A percentile compares a stretch with the other conserved stretches of the same genome.
Conservation (phyloP, 1,140 invertebrate species). For the Drosophila kikkawai region DNA sequence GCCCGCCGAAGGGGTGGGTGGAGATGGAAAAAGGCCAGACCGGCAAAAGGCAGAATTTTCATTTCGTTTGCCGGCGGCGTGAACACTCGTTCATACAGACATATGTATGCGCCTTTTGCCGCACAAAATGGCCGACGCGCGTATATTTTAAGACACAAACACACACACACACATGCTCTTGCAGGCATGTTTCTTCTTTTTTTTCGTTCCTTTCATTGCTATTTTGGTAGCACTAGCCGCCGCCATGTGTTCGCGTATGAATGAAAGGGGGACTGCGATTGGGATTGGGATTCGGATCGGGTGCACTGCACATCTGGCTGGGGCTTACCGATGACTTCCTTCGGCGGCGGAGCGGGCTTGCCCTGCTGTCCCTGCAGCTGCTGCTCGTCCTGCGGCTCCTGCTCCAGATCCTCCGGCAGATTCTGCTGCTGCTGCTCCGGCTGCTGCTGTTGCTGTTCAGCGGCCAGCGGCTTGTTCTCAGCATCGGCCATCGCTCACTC, state of each 20-base stretch:
- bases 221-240: constrained; percentile 67
- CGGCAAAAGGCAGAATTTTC: constrained; percentile 78
- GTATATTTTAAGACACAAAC: constrained; percentile 80
- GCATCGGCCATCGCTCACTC: constrained; percentile 80
- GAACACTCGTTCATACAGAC: constrained; percentile 47
- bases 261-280: constrained; percentile 62
- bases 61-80: constrained; percentile 66
- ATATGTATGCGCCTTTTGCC: constrained; percentile 48
- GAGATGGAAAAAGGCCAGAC: constrained; percentile 38
- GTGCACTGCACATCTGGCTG: neutral
- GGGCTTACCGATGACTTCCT: constrained; percentile 83
- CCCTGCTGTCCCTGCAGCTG: constrained; percentile 67
- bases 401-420: constrained; percentile 54
- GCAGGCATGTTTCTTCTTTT: constrained; percentile 49
- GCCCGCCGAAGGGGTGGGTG: constrained; percentile 26
- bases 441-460: constrained; percentile 67
- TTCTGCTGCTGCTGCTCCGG: constrained; percentile 58
- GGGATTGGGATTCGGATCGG: constrained; percentile 13
- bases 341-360: constrained; percentile 77
- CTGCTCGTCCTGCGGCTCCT: constrained; percentile 65
- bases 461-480: constrained; percentile 79
- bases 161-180: constrained; percentile 37
- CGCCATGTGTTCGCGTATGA: constrained; percentile 78
- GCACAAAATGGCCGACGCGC: constrained; percentile 83
- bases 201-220: constrained; percentile 67